Evolutionary conservation across 37 sponge, comb jelly and placozoan genomes (phyloP).

Genomic region (Aphrocallistes beatrix): DNA sequence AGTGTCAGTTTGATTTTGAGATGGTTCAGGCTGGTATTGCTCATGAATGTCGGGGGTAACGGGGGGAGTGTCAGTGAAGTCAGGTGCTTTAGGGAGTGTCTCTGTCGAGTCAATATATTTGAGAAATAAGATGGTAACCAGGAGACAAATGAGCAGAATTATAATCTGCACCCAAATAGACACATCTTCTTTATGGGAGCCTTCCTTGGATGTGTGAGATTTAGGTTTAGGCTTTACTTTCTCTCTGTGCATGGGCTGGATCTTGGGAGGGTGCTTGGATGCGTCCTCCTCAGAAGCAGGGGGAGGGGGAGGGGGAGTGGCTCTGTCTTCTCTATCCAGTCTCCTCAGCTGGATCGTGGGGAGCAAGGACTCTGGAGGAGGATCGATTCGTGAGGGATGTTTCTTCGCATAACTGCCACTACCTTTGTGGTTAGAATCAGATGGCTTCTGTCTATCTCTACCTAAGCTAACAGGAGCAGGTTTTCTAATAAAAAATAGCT

Average conservation of each 20-base stretch:
- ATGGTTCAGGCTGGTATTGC: no score
- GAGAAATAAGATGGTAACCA: not conserved
- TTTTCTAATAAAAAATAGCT: no score
- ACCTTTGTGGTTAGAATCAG: no score
- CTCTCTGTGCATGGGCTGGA: slow-evolving; percentile 13
- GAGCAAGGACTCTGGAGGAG: not conserved
- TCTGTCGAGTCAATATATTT: not conserved
- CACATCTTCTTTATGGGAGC: not conserved
- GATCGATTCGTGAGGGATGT: not conserved
- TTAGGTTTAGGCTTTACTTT: not conserved
- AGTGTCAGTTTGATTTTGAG: no score
- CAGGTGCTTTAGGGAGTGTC: not conserved
- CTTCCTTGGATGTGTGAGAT: not conserved
- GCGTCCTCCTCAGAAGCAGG: no score
- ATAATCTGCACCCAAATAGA: not conserved
- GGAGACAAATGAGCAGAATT: not conserved
- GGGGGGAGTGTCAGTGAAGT: not conserved
- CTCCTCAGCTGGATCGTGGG: not conserved
- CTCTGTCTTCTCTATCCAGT: not conserved
- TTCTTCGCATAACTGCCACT: no score
- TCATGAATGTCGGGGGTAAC: no score
- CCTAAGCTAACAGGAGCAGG: no score
- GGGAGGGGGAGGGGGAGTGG: not conserved
- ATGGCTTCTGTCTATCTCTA: no score
- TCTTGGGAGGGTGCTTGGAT: not conserved